Evolutionary conservation across 2,888 invertebrate genomes (phyloP).

Genomic region (Meliscaeva auricollis): DNA sequence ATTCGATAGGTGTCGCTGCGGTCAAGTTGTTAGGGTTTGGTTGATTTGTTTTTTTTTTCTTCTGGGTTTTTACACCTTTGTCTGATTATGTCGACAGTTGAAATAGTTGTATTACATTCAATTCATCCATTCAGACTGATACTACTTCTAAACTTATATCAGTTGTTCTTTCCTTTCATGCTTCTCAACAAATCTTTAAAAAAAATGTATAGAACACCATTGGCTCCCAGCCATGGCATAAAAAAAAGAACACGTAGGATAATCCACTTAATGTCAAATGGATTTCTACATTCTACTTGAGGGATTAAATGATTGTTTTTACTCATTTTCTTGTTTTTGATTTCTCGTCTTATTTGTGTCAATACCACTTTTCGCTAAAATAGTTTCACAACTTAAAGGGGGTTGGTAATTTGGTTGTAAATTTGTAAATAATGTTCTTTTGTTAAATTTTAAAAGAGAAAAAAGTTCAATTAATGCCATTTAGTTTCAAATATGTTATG

Average conservation of each 20-base stretch:
- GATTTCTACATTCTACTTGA: slow-evolving; percentile 27
- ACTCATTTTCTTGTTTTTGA: slow-evolving; percentile 32
- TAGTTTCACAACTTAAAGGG: neutral
- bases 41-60: no score
- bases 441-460: no score
- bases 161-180: no score
- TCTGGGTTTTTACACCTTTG: no score
- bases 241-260: slow-evolving; percentile 9
- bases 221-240: slow-evolving; percentile 20
- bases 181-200: neutral
- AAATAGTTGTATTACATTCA: no score
- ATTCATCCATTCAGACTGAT: no score
- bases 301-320: neutral
- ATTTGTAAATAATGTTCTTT: no score
- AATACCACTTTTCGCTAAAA: slow-evolving; percentile 12
- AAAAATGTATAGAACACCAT: neutral
- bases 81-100: no score
- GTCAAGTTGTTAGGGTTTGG: no score
- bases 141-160: no score
- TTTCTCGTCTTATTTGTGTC: slow-evolving; percentile 37
- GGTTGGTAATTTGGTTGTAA: neutral
- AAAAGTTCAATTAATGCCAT: neutral
- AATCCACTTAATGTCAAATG: slow-evolving; percentile 53
- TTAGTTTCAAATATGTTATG: no score
- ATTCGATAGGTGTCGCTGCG: no score